These are phyloP conservation scores for Pheosia gnoma DNA, from an alignment of 2,888 invertebrate genomes.

Conservation along the genomic window DNA sequence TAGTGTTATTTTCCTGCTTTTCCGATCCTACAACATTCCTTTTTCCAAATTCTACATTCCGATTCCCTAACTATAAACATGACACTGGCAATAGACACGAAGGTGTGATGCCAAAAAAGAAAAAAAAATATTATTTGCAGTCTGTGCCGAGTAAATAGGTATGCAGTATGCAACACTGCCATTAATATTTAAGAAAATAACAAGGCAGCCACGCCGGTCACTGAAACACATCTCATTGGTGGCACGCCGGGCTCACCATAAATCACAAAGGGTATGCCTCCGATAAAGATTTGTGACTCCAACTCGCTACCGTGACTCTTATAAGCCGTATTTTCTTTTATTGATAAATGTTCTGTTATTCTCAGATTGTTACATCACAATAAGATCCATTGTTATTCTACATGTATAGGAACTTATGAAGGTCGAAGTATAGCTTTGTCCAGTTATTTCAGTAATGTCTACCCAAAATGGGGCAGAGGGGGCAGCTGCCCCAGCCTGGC, in stretches of 20 bases:
- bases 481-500: no score
- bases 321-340: slow-evolving; percentile 53
- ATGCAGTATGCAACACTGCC: not conserved
- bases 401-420: slow-evolving; percentile 7
- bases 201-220: not conserved
- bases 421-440: slow-evolving; percentile 5
- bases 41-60: no score
- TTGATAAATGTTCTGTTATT: slow-evolving; percentile 50
- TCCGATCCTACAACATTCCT: no score
- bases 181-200: not conserved
- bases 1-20: no score
- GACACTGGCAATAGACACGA: no score
- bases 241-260: slow-evolving; percentile 13
- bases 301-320: slow-evolving; percentile 39
- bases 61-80: no score
- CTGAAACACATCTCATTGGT: slow-evolving; percentile 3
- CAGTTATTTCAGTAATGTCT: not conserved
- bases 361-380: slow-evolving; percentile 35
- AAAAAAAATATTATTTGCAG: no score
- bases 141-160: no score
- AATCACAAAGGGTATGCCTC: slow-evolving; percentile 26
- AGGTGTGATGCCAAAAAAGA: no score
- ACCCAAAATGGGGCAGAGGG: no score
- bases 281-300: slow-evolving; percentile 62
- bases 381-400: slow-evolving; percentile 8